Conservation (phyloP, 1,140 invertebrate species). For the Pantala flavescens region DNA sequence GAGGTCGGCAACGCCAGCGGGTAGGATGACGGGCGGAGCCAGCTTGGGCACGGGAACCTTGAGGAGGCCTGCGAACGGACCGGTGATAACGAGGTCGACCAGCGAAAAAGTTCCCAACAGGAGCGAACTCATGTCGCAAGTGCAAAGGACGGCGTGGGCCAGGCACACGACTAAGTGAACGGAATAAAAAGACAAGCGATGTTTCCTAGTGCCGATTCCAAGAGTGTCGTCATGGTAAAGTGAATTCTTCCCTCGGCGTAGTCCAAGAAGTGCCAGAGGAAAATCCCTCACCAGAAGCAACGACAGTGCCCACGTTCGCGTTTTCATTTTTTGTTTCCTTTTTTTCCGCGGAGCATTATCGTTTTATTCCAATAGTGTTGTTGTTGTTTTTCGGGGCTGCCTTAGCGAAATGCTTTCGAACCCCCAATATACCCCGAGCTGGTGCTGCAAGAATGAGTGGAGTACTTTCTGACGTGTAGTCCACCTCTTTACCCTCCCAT, state of each 20-base stretch:
- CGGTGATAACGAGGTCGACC: conserved; percentile 60
- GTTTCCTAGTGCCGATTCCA: conserved; percentile 10
- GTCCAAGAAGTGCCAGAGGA: too few species aligned
- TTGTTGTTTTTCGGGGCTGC: too few species aligned
- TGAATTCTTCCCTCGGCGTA: too few species aligned
- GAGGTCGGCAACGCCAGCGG: conserved; percentile 20
- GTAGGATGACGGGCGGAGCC: conserved; percentile 22
- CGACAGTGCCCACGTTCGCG: not conserved
- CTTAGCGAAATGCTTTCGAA: too few species aligned
- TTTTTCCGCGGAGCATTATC: too few species aligned
- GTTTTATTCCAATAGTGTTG: too few species aligned
- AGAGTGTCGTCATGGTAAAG: not conserved
- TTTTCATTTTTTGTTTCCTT: conserved; percentile 14
- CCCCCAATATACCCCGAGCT: too few species aligned
- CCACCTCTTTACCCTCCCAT: too few species aligned
- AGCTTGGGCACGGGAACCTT: conserved; percentile 21
- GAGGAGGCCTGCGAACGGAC: conserved; percentile 24
- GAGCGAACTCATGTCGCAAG: conserved; percentile 71
- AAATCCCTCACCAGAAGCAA: too few species aligned
- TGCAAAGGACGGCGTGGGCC: conserved; percentile 68
- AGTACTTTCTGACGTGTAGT: too few species aligned
- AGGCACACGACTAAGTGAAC: conserved; percentile 73
- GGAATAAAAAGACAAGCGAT: not conserved
- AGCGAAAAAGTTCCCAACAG: conserved; percentile 73
- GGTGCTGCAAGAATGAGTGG: too few species aligned